Base-by-base conservation (phyloP, 2,888 invertebrate species). In the Eupelmus urozonus region DNA sequence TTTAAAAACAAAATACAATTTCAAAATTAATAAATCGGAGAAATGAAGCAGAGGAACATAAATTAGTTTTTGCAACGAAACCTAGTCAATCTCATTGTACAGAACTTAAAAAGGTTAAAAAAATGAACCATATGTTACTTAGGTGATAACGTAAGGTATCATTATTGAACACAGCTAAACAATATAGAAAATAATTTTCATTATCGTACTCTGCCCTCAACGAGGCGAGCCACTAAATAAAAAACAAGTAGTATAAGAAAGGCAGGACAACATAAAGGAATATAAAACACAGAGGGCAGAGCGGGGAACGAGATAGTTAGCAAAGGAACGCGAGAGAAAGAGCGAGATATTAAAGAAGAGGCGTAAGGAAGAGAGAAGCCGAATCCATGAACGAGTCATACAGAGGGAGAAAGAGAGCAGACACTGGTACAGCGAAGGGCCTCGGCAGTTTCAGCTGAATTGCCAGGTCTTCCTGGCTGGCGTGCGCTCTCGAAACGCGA, bases 361-460 rank as follows among this genome's bases (percentile, higher is more conserved):
- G 66, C 1, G 25, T 23, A 34, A 66, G 53, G n/a, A 20, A 5
- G 13, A 27, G 23, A 34, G 53, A 29, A 51, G 9, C 9, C 5
- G 34, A 65, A 65, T 57, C 55, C 55, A 57, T 49, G 49, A 13
- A 49, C 49, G 42, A 13, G 23, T 42, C 16, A 20, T 42, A 23
- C 53, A 13, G 20, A 20, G n/a, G 16, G 11, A 18, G 45, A 23
- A 65, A 65, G 23, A 65, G 49, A 34, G 53, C 4, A 29, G 23
- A 34, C 16, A 20, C 51, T 29, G 76, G 78, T 71, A 59, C 63
- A 23, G 3, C 3, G 40, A 42, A 74, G 82, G 70, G 81, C 80
- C 78, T 67, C 62, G 83, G 82, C 76, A 78, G 82, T 79, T 85
- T 83, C 83, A 83, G 84, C 83, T 79, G 82, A 85, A 85, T 84